phyloP scores from a whole-genome alignment of 1,140 invertebrate species.

The Macrocentrus cingulum region DNA sequence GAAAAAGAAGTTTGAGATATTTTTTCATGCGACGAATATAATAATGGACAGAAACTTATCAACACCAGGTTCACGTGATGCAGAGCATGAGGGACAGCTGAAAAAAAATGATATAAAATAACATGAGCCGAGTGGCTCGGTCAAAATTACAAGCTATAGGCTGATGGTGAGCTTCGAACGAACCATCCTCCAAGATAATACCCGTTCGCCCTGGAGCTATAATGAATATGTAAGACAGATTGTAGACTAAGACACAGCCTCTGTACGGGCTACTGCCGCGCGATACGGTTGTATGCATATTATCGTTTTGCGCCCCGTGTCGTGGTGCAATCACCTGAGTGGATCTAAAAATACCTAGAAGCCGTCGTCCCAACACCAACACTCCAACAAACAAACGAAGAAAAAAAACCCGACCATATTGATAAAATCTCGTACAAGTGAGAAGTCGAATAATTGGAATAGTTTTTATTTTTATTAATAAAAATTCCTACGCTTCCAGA shows the following conservation, averaged over 20 bases:
- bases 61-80: no score
- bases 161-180: slow-evolving; percentile 49
- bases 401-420: no score
- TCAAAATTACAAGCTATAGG: slow-evolving; percentile 60
- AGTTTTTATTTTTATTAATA: no score
- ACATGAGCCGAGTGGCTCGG: slow-evolving; percentile 27
- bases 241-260: slow-evolving; percentile 60
- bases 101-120: slow-evolving; percentile 13
- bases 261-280: slow-evolving; percentile 52
- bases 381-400: no score
- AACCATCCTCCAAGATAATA: slow-evolving; percentile 60
- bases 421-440: no score
- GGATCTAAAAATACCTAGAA: no score
- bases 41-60: no score
- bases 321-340: background rate
- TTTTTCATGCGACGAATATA: no score
- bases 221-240: slow-evolving; percentile 62
- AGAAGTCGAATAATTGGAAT: no score
- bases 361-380: no score
- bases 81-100: slow-evolving; percentile 17
- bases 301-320: slow-evolving; percentile 40
- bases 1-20: no score
- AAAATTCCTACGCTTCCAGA: background rate
- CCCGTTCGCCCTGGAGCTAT: slow-evolving; percentile 57
- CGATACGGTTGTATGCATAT: slow-evolving; percentile 49